Conservation (phyloP, 2,888 invertebrate species). For the Campoplex capitator region DNA sequence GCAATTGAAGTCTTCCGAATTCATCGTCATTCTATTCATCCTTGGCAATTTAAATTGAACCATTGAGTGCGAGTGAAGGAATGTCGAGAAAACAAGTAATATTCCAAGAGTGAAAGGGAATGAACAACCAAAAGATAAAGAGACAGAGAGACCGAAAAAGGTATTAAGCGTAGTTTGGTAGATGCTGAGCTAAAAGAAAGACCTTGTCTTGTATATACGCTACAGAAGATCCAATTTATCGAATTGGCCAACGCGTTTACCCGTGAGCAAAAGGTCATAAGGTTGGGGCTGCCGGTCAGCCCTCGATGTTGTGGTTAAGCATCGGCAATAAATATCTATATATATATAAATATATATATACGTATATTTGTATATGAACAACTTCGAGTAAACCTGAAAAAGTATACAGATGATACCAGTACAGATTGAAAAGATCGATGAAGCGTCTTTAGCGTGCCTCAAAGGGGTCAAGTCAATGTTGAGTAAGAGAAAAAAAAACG, state of each 20-base stretch:
- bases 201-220: constrained; percentile 43
- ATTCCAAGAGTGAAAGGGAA: neutral
- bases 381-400: too few relatives aligned
- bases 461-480: constrained; percentile 43
- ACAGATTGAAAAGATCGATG: constrained; percentile 56
- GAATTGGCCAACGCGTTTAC: constrained; percentile 61
- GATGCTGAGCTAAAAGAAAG: constrained; percentile 43
- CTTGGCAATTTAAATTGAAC: constrained; percentile 27
- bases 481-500: constrained; percentile 8
- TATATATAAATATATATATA: too few relatives aligned
- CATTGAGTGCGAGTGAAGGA: constrained; percentile 3
- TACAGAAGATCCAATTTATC: constrained; percentile 58
- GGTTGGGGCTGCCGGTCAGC: constrained; percentile 42
- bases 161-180: constrained; percentile 18
- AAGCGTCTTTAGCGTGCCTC: constrained; percentile 45
- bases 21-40: constrained; percentile 27
- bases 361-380: too few relatives aligned
- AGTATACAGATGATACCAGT: neutral
- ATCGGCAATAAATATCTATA: neutral
- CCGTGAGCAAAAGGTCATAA: constrained; percentile 58
- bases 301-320: constrained; percentile 7
- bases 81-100: neutral
- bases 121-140: neutral
- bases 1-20: neutral
- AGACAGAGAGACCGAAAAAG: neutral